These are phyloP conservation scores for Eristalinus sepulchralis DNA, from an alignment of 2,888 invertebrate species.

Conservation along the genomic window DNA sequence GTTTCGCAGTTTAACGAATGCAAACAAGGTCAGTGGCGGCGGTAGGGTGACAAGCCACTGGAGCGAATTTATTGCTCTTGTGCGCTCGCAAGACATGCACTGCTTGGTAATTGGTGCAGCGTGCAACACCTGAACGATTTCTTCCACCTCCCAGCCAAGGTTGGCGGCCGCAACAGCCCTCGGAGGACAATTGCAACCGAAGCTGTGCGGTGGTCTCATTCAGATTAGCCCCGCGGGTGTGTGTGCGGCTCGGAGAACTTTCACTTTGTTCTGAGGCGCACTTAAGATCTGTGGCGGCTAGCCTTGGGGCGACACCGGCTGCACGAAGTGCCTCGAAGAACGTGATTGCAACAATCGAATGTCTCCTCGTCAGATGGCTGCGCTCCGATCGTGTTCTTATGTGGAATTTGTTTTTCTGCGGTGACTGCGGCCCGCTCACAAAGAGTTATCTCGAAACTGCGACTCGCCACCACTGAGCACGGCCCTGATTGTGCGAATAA, in stretches of 20 bases:
- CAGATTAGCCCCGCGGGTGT: constrained; percentile 51
- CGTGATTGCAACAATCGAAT: constrained; percentile 33
- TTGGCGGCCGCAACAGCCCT: constrained; percentile 53
- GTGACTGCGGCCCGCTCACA: not conserved
- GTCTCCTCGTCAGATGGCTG: not conserved
- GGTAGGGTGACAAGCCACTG: constrained; percentile 17
- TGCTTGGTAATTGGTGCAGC: constrained; percentile 55
- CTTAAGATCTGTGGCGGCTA: not conserved
- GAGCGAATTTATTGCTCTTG: constrained; percentile 21
- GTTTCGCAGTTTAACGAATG: constrained; percentile 9
- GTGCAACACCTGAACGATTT: constrained; percentile 39
- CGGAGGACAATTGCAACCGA: constrained; percentile 53
- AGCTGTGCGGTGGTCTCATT: constrained; percentile 43
- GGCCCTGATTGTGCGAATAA: not conserved
- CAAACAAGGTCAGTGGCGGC: constrained; percentile 36
- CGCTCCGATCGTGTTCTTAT: constrained; percentile 18
- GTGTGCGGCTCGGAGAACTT: constrained; percentile 38
- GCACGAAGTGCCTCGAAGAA: constrained; percentile 15
- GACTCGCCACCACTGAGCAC: constrained; percentile 2
- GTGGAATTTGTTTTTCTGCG: not conserved
- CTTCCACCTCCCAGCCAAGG: constrained; percentile 42
- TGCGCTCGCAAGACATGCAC: constrained; percentile 40
- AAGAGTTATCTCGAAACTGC: not conserved
- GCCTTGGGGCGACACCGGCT: constrained; percentile 13
- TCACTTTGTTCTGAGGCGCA: constrained; percentile 56